A percentile compares a stretch with the other conserved stretches of the same genome.
phyloP scores from a whole-genome alignment of 2,797 vertebrate species.

The Craterocephalus amniculus region DNA sequence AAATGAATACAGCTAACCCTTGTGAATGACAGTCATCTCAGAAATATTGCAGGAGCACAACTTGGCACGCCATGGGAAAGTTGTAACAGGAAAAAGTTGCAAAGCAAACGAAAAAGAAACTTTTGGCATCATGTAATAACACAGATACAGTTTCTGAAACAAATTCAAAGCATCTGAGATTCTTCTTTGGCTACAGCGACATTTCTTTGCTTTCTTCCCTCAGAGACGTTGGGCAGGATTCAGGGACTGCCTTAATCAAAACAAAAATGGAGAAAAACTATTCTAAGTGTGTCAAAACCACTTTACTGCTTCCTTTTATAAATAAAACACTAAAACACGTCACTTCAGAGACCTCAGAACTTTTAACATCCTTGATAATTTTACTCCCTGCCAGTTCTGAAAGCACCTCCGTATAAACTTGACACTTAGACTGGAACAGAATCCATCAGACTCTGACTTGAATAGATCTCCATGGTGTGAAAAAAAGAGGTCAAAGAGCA shows the following conservation, averaged over 20 bases:
- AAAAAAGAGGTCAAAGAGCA: constrained; percentile 61
- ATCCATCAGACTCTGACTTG: constrained; percentile 23
- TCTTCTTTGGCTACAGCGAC: not conserved
- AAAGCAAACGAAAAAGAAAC: not conserved
- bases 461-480: constrained; percentile 33
- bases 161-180: constrained; percentile 19
- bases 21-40: constrained; percentile 23
- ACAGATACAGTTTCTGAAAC: constrained; percentile 13
- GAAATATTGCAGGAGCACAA: constrained; percentile 18
- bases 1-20: constrained; percentile 6
- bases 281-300: constrained; percentile 8
- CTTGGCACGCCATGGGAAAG: constrained; percentile 21
- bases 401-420: constrained; percentile 8
- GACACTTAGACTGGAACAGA: constrained; percentile 27
- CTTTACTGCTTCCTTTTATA: constrained; percentile 13
- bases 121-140: constrained; percentile 27
- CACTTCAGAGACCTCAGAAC: constrained; percentile 6
- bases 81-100: constrained; percentile 20
- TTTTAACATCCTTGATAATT: constrained; percentile 1
- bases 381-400: constrained; percentile 24
- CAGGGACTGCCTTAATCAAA: constrained; percentile 12
- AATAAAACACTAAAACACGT: constrained; percentile 21
- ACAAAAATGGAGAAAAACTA: constrained; percentile 1
- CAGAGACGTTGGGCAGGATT: constrained; percentile 9
- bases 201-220: constrained; percentile 15